Conservation (phyloP, 1,140 invertebrate species). For the Penaeus indicus region DNA sequence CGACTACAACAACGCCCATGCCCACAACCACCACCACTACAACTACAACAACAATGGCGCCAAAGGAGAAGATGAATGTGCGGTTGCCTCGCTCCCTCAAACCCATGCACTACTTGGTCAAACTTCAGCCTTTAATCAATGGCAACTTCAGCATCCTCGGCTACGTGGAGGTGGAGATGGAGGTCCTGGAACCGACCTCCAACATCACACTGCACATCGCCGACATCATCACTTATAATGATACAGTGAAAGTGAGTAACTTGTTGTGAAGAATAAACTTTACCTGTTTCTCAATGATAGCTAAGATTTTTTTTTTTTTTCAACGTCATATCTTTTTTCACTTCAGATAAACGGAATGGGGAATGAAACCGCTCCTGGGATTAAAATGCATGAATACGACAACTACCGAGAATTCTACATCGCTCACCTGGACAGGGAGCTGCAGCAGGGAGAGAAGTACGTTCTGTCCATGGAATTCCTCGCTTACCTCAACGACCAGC, state of each 20-base stretch:
- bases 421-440: constrained; percentile 75
- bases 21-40: too few species aligned
- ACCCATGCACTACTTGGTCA: constrained; percentile 33
- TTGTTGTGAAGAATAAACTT: background rate
- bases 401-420: constrained; percentile 81
- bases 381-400: constrained; percentile 71
- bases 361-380: background rate
- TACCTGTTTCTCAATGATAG: background rate
- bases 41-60: too few species aligned
- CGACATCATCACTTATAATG: constrained; percentile 53
- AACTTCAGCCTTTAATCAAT: constrained; percentile 49
- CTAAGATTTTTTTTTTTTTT: too few species aligned
- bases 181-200: constrained; percentile 45
- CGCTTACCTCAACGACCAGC: constrained; percentile 91
- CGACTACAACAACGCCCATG: too few species aligned
- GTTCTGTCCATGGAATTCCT: constrained; percentile 82
- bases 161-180: constrained; percentile 60
- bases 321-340: too few species aligned
- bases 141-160: constrained; percentile 51
- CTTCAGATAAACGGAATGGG: too few species aligned
- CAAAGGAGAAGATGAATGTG: background rate
- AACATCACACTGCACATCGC: constrained; percentile 60
- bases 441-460: constrained; percentile 79
- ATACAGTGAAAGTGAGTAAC: constrained; percentile 53
- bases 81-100: constrained; percentile 39